Percentiles rank a stretch among this genome's conserved stretches.
Conservation (phyloP, 2,888 invertebrate species). For the Odontocolon sp. region DNA sequence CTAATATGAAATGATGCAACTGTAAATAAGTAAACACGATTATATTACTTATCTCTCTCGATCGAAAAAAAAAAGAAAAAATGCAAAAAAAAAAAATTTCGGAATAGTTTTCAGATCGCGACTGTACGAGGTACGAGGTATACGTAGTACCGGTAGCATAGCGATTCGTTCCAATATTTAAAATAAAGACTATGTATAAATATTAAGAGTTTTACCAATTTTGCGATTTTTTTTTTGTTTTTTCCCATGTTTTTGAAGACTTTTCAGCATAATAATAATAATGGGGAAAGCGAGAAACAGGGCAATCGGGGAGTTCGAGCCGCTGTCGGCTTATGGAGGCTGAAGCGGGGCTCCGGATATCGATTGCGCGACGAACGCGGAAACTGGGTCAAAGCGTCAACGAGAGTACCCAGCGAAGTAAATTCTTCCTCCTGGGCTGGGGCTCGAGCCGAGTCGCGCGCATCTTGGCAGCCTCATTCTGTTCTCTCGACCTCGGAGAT, state of each 20-base stretch:
- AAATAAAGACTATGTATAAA: conserved; percentile 41
- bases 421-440: too few relatives aligned
- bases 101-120: conserved; percentile 37
- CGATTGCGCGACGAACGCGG: conserved; percentile 46
- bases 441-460: not conserved
- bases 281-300: not conserved
- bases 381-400: conserved; percentile 49
- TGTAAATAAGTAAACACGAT: conserved; percentile 57
- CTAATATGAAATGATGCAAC: conserved; percentile 31
- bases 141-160: conserved; percentile 42
- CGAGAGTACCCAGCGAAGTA: not conserved
- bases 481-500: too few relatives aligned
- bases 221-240: not conserved
- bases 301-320: not conserved
- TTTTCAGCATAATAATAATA: not conserved
- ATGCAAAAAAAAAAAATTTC: conserved; percentile 27
- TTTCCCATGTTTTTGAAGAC: not conserved
- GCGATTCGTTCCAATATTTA: conserved; percentile 44
- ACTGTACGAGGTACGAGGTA: conserved; percentile 40
- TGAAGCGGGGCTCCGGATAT: conserved; percentile 28
- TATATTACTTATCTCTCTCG: conserved; percentile 49
- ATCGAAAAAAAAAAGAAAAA: too few relatives aligned
- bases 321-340: conserved; percentile 8
- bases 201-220: not conserved
- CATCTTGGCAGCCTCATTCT: not conserved